Conservation (phyloP, 2,113 vertebrate genomes). For the Crotophaga sulcirostris region DNA sequence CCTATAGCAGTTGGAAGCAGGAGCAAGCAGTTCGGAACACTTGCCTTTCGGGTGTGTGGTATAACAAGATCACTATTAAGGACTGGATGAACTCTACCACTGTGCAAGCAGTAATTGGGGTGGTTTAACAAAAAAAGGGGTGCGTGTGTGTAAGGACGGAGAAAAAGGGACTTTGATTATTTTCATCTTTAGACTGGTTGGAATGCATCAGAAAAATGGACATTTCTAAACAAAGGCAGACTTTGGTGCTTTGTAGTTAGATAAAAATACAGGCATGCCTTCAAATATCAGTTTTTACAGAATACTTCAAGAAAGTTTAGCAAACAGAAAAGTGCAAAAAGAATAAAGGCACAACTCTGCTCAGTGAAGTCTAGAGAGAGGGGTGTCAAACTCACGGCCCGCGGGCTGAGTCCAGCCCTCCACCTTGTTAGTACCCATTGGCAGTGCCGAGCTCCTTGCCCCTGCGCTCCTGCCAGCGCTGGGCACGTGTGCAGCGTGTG, state of each 20-base stretch:
- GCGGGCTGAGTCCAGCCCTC: no score
- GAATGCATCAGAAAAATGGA: background rate
- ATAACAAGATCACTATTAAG: background rate
- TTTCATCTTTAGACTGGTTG: background rate
- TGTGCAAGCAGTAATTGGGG: background rate
- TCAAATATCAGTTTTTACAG: background rate
- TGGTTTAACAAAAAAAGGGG: background rate
- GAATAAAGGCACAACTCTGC: background rate
- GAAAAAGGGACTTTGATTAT: background rate
- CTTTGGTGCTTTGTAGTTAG: background rate
- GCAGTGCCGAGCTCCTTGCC: no score
- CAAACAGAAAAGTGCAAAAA: background rate
- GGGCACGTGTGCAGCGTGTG: no score
- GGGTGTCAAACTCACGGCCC: no score
- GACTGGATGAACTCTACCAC: background rate
- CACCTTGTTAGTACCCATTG: no score
- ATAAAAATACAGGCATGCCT: background rate
- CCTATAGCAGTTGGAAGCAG: background rate
- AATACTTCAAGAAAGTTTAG: background rate
- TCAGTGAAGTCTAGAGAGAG: background rate
- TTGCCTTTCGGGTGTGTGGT: background rate
- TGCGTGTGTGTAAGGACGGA: accelerated
- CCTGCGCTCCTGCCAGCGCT: no score
- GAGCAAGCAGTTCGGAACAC: accelerated
- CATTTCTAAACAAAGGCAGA: background rate